Evolutionary conservation across 2,113 vertebrate genomes (phyloP), one percentile per base, ranked within the genome.

Genomic region (Crocuta crocuta): DNA sequence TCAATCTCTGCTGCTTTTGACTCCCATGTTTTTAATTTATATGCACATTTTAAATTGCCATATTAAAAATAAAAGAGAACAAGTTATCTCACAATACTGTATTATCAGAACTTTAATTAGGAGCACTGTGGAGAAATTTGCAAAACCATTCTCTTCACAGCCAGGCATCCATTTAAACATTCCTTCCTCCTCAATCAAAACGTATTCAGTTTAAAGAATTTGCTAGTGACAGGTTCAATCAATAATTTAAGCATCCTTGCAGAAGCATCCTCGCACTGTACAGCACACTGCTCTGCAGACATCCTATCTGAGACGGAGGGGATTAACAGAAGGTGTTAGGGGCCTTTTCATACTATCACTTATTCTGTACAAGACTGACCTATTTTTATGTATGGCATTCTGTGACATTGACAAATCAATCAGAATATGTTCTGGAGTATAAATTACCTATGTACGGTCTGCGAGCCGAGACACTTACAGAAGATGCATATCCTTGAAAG

Each of bases 1-100:
- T 85, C 12, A 23, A 90, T 98, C 95, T 96, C 66, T 91, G 33
- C 66, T 94, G 82, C 61, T 86, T 98, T 98, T 12, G 10, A 94
- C 81, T 95, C 86, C 70, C 65, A 31, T 23, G 26, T 71, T 98
- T 97, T 96, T 61, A 87, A 97, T 98, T 96, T 97, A 97, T 63
- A 95, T 19, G 55, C 58, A 94, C 65, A 90, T 39, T 70, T 97
- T 94, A 98, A 98, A 97, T 89, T 71, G 78, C 17, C 6, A 2
- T 70, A 89, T 97, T 85, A 98, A 98, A 98, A 97, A 28, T 0
- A 94, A 74, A 97, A 87, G 71, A 96, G 7, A 94, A 79, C 16
- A 89, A 80, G 79, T 97, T 94, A 94, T 78, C 76, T 97, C 95
- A 0, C 2, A 68, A 15, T 33, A 73, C 5, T 19, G n/a, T 88